These are phyloP conservation scores for Peromyscus nudipes DNA, from an alignment of 2,797 vertebrate genomes.

Conservation along the genomic window DNA sequence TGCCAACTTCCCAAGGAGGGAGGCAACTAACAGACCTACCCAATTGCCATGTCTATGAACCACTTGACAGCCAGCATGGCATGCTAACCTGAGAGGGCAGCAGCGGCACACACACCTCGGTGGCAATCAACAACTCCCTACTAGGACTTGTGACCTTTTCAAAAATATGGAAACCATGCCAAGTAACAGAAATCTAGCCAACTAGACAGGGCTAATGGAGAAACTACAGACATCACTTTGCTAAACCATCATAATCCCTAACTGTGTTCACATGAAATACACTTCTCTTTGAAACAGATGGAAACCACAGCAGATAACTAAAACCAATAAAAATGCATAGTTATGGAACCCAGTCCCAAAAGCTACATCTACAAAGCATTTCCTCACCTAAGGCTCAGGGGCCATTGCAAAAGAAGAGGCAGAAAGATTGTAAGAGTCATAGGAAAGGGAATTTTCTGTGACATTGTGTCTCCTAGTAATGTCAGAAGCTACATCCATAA, in stretches of 20 bases:
- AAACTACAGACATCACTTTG: not conserved
- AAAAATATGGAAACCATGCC: not conserved
- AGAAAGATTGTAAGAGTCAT: not conserved
- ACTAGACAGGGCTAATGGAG: no score
- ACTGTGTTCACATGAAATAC: not conserved
- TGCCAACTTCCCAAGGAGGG: not conserved
- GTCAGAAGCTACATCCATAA: not conserved
- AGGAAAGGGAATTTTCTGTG: not conserved
- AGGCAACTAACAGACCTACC: not conserved
- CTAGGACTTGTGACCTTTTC: not conserved
- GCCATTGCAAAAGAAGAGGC: not conserved
- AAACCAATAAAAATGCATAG: not conserved
- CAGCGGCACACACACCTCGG: not conserved
- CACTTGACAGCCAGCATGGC: not conserved
- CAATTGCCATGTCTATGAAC: not conserved
- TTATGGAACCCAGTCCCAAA: no score
- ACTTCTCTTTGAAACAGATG: not conserved
- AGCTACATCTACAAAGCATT: not conserved
- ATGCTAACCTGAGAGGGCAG: no score
- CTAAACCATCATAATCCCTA: not conserved
- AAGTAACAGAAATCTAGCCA: not conserved
- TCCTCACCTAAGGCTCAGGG: not conserved
- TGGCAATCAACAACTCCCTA: not conserved
- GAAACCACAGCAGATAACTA: not conserved
- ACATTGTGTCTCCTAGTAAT: not conserved